A percentile compares a stretch with the other conserved stretches of the same genome.
Evolutionary conservation across 2,888 invertebrate species (phyloP).

Genomic region (Abrostola triplasia): DNA sequence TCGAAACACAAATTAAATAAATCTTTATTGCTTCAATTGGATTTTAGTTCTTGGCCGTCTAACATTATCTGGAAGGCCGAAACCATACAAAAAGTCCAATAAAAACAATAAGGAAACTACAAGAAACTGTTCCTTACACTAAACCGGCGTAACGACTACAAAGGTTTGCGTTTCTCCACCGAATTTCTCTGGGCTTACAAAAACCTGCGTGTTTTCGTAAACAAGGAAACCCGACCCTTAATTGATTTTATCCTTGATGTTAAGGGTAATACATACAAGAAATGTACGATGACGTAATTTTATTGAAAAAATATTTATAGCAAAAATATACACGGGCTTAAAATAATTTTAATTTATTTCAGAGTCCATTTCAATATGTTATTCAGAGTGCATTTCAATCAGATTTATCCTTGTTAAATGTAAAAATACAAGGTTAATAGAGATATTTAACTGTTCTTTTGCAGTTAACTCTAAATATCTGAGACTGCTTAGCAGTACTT

Average conservation of each 20-base stretch:
- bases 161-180: conserved; percentile 20
- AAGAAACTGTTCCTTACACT: neutral
- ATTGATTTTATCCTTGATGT: conserved; percentile 3
- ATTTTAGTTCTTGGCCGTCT: neutral
- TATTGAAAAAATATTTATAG: conserved; percentile 8
- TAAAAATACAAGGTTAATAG: too few relatives aligned
- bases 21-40: too few relatives aligned
- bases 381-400: neutral
- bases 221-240: neutral
- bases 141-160: conserved; percentile 8
- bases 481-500: too few relatives aligned
- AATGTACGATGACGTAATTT: conserved; percentile 6
- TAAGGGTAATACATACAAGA: neutral
- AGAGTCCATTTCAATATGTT: neutral
- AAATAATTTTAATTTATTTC: conserved; percentile 8
- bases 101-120: neutral
- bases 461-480: too few relatives aligned
- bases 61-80: conserved; percentile 1
- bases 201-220: conserved; percentile 12
- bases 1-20: neutral
- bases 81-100: conserved; percentile 5
- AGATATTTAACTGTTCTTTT: too few relatives aligned
- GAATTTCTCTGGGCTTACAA: conserved; percentile 2
- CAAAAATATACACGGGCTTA: neutral
- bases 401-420: neutral